Base-by-base conservation (phyloP, 2,797 vertebrate species). In the Eulemur rubriventer region DNA sequence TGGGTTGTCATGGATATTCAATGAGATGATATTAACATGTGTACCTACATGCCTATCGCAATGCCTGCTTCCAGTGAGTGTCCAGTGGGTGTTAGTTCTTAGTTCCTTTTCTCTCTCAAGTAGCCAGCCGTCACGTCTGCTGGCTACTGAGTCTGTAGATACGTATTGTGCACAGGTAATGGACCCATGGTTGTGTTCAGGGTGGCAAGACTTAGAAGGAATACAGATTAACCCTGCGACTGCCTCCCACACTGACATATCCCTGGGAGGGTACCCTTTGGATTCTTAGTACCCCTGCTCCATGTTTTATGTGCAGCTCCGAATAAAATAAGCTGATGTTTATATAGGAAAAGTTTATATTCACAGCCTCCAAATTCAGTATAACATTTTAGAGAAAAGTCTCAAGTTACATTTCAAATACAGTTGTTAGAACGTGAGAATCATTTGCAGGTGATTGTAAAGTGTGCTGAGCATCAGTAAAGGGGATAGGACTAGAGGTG, bases 301-400 rank as follows among this genome's bases (percentile, higher is more conserved):
- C 43, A 48, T 75, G 69, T 93, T 91, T 84, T 81, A 72, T 43
- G 35, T 6, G 55, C 33, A 55, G 73, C 69, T 95, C 61, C 35
- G 57, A 88, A 20, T 79, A 88, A 80, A 70, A 76, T 93, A 79
- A 70, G 17, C 55, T 81, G 80, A 82, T 86, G 59, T 65, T 94
- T 82, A 43, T 59, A 82, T 46, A 82, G 50, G 59, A 95, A 91
- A 84, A 63, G 35, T 65, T 22, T 88, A 57, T 80, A 80, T 88
- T 75, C 52, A n/a, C 5, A 80, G 26, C 7, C 20, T 33, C 55
- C 24, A 52, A 59, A 50, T 28, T 72, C 35, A 70, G 30, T 11
- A 28, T 65, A 95, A 65, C 61, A 78, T 89, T 93, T 86, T 73
- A 22, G 93, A 91, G 65, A 75, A 75, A 72, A 80, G 28, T 59